These are phyloP conservation scores for Cyprinus carpio DNA, from an alignment of 2,113 vertebrate genomes.

Conservation along the genomic window DNA sequence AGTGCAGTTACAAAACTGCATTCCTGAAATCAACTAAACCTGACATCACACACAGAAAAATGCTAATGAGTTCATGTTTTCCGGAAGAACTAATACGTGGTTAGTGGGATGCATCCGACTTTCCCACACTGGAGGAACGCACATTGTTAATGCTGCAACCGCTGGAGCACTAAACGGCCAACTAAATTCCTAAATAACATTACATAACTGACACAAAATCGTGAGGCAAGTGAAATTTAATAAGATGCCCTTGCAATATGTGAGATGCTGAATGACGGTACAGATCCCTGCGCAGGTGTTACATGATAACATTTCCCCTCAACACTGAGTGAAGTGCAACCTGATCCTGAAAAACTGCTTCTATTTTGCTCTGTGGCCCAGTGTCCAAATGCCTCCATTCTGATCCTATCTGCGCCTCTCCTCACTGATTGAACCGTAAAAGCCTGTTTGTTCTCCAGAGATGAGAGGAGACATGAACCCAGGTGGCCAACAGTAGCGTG, in stretches of 20 bases:
- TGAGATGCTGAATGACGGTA: neutral
- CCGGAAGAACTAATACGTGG: neutral
- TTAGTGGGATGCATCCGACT: neutral
- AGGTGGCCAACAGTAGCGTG: neutral
- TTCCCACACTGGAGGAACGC: neutral
- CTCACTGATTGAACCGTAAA: conserved; percentile 29
- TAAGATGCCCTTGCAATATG: conserved; percentile 4
- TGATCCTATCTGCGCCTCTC: conserved; percentile 45
- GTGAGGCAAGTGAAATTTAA: neutral
- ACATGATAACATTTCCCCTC: conserved; percentile 32
- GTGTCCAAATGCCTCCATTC: conserved; percentile 37
- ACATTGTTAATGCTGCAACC: neutral
- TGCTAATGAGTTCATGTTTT: neutral
- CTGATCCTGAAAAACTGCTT: conserved; percentile 10
- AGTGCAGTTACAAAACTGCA: no score
- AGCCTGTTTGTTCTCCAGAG: conserved; percentile 43
- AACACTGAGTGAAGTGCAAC: conserved; percentile 33
- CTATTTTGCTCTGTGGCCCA: neutral
- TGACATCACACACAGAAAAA: neutral
- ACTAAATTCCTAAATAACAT: neutral
- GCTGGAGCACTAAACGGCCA: neutral
- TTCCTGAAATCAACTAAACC: neutral
- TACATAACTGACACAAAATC: neutral
- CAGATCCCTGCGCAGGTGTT: conserved; percentile 34
- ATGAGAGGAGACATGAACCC: neutral